Evolutionary conservation across 2,113 vertebrate genomes (phyloP).

Genomic region (Crypturellus undulatus): DNA sequence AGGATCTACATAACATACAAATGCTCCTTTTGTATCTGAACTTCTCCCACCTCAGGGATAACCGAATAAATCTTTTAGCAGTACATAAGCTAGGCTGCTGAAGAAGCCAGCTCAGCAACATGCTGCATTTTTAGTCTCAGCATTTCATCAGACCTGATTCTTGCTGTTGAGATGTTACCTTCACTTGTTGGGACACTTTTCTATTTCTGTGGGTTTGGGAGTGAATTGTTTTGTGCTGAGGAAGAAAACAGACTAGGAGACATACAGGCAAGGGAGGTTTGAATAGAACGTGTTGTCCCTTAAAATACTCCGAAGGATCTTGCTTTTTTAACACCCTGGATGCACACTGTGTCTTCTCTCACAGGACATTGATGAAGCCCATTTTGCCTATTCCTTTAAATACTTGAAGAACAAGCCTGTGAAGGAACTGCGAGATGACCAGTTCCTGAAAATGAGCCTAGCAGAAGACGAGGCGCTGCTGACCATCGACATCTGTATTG

Average conservation of each 20-base stretch:
- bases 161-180: not conserved
- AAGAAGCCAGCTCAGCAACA: not conserved
- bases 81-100: not conserved
- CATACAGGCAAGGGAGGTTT: not conserved
- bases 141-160: not conserved
- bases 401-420: constrained; percentile 98
- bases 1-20: not conserved
- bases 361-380: constrained; percentile 95
- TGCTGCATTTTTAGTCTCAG: not conserved
- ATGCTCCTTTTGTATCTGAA: not conserved
- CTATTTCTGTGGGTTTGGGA: constrained; percentile 10
- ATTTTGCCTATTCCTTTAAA: constrained; percentile 96
- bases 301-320: not conserved
- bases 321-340: not conserved
- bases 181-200: not conserved
- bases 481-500: constrained; percentile 93
- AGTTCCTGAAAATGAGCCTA: constrained; percentile 96
- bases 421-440: constrained; percentile 95
- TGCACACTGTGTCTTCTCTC: not conserved
- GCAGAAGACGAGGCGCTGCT: constrained; percentile 93
- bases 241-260: constrained; percentile 40
- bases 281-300: constrained; percentile 16
- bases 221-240: not conserved
- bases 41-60: not conserved
- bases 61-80: not conserved